Base-by-base conservation (phyloP, 2,888 invertebrate genomes). In the Zele albiditarsus region DNA sequence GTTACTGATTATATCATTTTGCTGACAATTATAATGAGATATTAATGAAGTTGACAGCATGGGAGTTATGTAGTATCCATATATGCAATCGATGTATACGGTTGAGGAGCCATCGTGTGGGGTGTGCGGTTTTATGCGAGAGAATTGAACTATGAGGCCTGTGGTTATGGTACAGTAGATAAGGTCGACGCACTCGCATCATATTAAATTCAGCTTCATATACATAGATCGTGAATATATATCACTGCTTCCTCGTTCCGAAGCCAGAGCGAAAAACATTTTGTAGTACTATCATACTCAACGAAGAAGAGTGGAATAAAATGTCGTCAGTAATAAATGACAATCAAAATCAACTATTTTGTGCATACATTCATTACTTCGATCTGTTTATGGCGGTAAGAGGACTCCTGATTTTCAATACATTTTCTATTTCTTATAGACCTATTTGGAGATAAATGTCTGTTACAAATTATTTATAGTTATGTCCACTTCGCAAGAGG, bases 151-250 rank as follows among this genome's bases (percentile, higher is more conserved):
- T 62, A 60, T n/a, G n/a, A 58, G 38, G 25, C 70, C 20, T 38
- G 60, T 46, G 16, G 71, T 62, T 38, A 53, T 53, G 3, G 8
- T 46, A n/a, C 16, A 60, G 60, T 28, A 60, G 53, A 53, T 46
- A 76, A 71, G 78, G 79, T 80, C 78, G 74, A 80, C 77, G 79
- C 76, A 80, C 79, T 77, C 79, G 58, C 53, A 65, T 6, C 25
- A 62, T 31, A 53, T 68, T 68, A 28, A 31, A 57, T 57, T 28
- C 28, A 20, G 23, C 4, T 20, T 20, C 20, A 53, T 53, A 46
- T 16, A 46, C n/a, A 20, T 53, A 53, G 20, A 20, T 10, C 6
- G 53, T n/a, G 28, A 63, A 16, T 33, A 4, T 46, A 66, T 66
- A n/a, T 38, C 27, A 42, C 58, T 38, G 71, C 71, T 75, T 77